Percentiles rank a stretch among this genome's conserved stretches.
Evolutionary conservation across 2,113 vertebrate genomes (phyloP).

Genomic region (Ceyx melanurus): DNA sequence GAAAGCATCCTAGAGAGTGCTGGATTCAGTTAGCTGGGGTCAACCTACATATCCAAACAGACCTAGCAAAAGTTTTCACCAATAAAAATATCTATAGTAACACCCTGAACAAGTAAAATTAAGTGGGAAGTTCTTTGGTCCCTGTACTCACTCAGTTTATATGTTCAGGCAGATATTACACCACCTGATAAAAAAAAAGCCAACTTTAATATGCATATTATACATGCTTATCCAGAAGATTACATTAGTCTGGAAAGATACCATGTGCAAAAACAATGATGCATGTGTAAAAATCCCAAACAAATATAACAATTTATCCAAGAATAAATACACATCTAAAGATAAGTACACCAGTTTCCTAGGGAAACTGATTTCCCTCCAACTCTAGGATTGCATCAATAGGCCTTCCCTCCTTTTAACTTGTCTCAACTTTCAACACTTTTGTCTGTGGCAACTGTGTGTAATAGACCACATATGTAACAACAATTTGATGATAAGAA

Average conservation of each 20-base stretch:
- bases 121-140: background rate
- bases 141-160: background rate
- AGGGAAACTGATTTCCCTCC: background rate
- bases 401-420: background rate
- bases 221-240: background rate
- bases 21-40: background rate
- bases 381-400: background rate
- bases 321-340: background rate
- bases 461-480: background rate
- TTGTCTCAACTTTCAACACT: background rate
- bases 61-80: background rate
- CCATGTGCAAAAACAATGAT: background rate
- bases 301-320: background rate
- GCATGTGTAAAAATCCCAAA: background rate
- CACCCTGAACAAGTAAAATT: background rate
- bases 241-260: background rate
- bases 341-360: background rate
- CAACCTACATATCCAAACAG: background rate
- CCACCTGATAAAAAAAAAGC: background rate
- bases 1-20: background rate
- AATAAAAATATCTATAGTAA: background rate
- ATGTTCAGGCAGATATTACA: background rate
- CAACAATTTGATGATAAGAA: background rate
- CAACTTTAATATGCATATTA: background rate
- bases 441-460: background rate